Percentiles rank a stretch among this genome's conserved stretches.
Conservation (phyloP, 2,797 vertebrate genomes). For the Ciconia nigra region DNA sequence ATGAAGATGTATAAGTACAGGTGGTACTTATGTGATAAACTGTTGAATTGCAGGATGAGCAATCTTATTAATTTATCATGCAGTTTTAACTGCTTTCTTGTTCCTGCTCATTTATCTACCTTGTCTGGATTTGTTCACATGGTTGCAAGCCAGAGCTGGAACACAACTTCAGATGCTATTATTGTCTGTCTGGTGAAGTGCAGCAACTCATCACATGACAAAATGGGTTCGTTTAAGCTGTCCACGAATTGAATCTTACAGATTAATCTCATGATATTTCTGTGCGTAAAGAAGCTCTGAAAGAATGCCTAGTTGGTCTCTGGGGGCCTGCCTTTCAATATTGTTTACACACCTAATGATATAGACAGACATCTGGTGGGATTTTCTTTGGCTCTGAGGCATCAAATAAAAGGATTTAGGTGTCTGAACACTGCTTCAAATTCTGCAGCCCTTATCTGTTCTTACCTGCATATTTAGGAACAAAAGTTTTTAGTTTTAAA, state of each 20-base stretch:
- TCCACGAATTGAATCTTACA: not conserved
- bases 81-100: not conserved
- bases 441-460: not conserved
- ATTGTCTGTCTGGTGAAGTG: not conserved
- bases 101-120: not conserved
- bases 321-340: not conserved
- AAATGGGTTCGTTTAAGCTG: not conserved
- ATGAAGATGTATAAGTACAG: not conserved
- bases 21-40: not conserved
- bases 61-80: not conserved
- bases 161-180: not conserved
- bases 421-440: not conserved
- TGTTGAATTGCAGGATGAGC: not conserved
- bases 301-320: not conserved
- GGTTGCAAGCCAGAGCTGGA: not conserved
- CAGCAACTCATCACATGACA: fast-evolving
- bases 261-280: not conserved
- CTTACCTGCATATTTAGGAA: not conserved
- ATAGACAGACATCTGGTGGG: not conserved
- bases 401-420: not conserved
- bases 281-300: not conserved
- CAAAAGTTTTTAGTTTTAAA: not conserved
- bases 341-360: not conserved
- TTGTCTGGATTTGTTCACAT: not conserved
- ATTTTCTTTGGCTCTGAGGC: not conserved